A percentile compares a stretch with the other conserved stretches of the same genome.
These are phyloP conservation scores for Umimayanthus kanabou DNA, from an alignment of 92 coral and sea anemone species.

Conservation along the genomic window DNA sequence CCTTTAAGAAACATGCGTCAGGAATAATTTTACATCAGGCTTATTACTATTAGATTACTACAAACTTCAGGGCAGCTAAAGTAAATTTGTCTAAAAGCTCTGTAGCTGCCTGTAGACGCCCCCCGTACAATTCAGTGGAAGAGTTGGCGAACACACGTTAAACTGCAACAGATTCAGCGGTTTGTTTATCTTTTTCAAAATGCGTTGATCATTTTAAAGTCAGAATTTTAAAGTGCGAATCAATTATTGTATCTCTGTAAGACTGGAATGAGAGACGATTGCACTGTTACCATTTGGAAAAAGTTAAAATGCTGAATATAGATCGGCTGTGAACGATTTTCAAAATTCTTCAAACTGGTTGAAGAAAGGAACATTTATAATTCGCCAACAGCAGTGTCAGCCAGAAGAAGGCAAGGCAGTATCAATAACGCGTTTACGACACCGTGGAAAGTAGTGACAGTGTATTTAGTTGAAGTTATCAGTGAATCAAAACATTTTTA, in stretches of 20 bases:
- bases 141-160: not conserved
- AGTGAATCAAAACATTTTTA: not conserved
- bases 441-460: not conserved
- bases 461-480: conserved; percentile 3
- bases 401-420: not conserved
- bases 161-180: not conserved
- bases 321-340: not conserved
- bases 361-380: not conserved
- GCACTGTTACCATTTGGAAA: not conserved
- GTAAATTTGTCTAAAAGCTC: not conserved
- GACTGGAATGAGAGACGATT: not conserved
- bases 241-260: not conserved
- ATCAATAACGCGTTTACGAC: not conserved
- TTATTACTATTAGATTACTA: conserved; percentile 20
- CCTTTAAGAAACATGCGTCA: conserved; percentile 8
- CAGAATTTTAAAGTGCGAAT: not conserved
- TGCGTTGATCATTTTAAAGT: not conserved
- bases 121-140: not conserved
- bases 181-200: not conserved
- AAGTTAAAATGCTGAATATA: not conserved
- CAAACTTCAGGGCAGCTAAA: conserved; percentile 15
- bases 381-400: not conserved
- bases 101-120: conserved; percentile 7
- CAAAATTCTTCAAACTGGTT: not conserved
- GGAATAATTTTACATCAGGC: conserved; percentile 4